Evolutionary conservation across 2,113 vertebrate species (phyloP).

Genomic region (Amblyornis subalaris): DNA sequence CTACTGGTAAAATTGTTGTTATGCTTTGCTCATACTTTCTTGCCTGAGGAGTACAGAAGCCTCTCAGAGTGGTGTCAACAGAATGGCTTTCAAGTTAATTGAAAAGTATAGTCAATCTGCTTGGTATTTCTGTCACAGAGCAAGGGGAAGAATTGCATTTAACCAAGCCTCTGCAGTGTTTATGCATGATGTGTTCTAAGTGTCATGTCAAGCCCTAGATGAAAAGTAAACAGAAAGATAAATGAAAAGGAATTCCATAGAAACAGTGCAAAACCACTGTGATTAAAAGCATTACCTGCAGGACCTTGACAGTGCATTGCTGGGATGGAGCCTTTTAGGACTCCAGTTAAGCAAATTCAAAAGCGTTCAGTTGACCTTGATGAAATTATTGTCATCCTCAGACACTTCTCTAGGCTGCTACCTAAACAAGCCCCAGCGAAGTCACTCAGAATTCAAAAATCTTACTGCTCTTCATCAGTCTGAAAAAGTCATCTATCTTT

Average conservation of each 20-base stretch:
- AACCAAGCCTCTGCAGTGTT: not conserved
- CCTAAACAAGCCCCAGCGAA: not conserved
- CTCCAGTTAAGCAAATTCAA: not conserved
- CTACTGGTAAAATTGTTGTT: not conserved
- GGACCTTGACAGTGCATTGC: not conserved
- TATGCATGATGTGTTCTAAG: not conserved
- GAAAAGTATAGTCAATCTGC: not conserved
- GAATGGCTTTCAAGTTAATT: constrained; percentile 39
- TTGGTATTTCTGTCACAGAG: not conserved
- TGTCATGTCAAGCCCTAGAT: not conserved
- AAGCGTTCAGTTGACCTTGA: not conserved
- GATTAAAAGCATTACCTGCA: not conserved
- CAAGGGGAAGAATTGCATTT: not conserved
- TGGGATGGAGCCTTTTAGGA: not conserved
- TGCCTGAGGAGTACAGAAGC: not conserved
- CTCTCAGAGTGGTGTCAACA: not conserved
- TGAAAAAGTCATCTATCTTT: not conserved
- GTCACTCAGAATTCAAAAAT: not conserved
- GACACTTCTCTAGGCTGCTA: not conserved
- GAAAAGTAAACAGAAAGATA: not conserved
- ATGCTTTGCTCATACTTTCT: not conserved
- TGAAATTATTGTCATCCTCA: not conserved
- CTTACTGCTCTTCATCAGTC: not conserved
- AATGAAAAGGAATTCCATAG: not conserved
- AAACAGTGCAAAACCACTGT: not conserved